Percentiles rank a stretch among this genome's conserved stretches.
Evolutionary conservation across 2,888 invertebrate genomes (phyloP).

Genomic region (Pyrrhia umbra): DNA sequence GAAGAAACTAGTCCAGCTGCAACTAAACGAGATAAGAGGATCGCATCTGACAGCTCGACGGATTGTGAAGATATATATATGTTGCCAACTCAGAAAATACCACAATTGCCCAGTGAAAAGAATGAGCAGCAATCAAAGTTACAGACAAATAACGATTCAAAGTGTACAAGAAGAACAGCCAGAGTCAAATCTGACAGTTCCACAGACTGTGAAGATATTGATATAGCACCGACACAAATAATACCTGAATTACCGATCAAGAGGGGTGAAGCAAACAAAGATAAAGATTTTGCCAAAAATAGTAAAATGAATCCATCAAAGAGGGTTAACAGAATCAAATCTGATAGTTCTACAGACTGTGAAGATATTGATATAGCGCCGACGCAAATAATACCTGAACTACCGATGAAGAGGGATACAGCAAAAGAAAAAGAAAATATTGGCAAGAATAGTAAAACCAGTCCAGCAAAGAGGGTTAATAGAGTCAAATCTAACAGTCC

Average conservation of each 20-base stretch:
- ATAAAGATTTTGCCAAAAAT: not conserved
- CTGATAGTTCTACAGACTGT: conserved; percentile 74
- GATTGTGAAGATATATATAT: conserved; percentile 65
- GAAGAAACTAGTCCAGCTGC: conserved; percentile 2
- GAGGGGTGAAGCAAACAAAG: not conserved
- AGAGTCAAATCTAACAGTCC: conserved; percentile 67
- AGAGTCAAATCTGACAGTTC: conserved; percentile 69
- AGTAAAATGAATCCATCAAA: conserved; percentile 28
- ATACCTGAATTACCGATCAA: conserved; percentile 46
- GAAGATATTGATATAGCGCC: conserved; percentile 73
- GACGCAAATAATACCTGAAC: conserved; percentile 67
- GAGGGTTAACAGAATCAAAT: conserved; percentile 60
- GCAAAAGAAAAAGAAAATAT: not conserved
- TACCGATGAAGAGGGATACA: conserved; percentile 15
- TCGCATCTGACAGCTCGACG: conserved; percentile 59
- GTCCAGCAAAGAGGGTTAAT: conserved; percentile 49
- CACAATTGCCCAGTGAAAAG: conserved; percentile 23
- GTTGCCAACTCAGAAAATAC: conserved; percentile 58
- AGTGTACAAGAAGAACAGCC: conserved; percentile 37
- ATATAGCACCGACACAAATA: conserved; percentile 71
- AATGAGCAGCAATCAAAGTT: conserved; percentile 11
- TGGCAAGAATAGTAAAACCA: conserved; percentile 1
- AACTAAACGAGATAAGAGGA: conserved; percentile 44
- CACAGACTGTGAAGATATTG: conserved; percentile 76
- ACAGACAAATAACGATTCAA: not conserved